Percentiles rank a stretch among this genome's conserved stretches.
Conservation (phyloP, 2,888 invertebrate species). For the Acanthosepion lycidas region DNA sequence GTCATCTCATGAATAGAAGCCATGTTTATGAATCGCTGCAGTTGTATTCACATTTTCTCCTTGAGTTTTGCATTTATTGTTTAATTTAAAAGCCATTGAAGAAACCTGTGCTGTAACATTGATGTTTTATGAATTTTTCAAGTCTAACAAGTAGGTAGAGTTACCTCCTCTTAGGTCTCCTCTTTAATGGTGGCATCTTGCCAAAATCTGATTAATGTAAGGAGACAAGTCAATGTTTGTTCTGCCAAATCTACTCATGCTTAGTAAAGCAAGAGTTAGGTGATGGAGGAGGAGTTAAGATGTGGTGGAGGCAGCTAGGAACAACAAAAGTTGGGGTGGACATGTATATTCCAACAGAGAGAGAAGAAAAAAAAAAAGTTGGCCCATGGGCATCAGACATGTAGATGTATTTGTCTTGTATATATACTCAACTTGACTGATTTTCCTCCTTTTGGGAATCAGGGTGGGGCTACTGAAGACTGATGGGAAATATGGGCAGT, state of each 20-base stretch:
- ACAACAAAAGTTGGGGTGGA: neutral
- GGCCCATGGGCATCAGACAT: neutral
- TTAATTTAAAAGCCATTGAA: neutral
- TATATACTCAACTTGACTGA: neutral
- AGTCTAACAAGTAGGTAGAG: neutral
- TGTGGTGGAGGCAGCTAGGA: neutral
- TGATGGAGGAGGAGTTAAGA: neutral
- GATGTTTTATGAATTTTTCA: constrained; percentile 7
- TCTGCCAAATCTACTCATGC: constrained; percentile 22
- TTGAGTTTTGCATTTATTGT: too few species aligned
- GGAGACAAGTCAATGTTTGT: constrained; percentile 33
- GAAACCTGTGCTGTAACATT: neutral
- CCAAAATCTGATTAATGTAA: constrained; percentile 22
- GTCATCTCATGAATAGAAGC: constrained; percentile 1
- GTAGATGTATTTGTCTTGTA: constrained; percentile 11
- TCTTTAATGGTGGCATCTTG: constrained; percentile 33
- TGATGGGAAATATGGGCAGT: constrained; percentile 16
- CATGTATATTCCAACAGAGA: neutral
- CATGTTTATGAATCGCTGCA: neutral
- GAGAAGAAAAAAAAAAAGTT: neutral
- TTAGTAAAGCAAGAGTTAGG: constrained; percentile 15
- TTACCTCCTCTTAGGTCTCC: neutral
- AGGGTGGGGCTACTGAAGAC: neutral
- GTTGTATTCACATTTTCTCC: neutral
- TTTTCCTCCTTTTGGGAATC: neutral